Base-by-base conservation (phyloP, 2,888 invertebrate genomes). In the Prostheceraeus crozeri region DNA sequence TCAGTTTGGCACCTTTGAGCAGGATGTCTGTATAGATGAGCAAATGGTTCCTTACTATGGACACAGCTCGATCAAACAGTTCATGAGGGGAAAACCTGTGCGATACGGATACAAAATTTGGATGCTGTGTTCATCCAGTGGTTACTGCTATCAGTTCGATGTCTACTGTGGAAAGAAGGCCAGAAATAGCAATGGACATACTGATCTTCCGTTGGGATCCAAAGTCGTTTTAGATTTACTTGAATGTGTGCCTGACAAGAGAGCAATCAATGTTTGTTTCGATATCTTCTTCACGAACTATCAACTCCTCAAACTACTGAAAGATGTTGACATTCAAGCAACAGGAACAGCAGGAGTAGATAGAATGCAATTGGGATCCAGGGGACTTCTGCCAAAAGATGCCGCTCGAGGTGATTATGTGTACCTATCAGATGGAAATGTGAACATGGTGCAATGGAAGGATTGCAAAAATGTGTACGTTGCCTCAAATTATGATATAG, bases 61-160 rank as follows among this genome's bases (percentile, higher is more conserved):
- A 4, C 14, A 40, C 6, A 16, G 23, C n/a, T 16, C 6, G 6
- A 16, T 16, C 33, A 40, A 40, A n/a, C 40, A 40, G n/a, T 40
- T 40, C 19, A 8, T 40, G 6, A 4, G n/a, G 23, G n/a, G n/a
- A 16, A 40, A 40, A n/a, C 40, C 40, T 8, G 40, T 40, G 4
- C 6, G 40, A 4, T 40, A 16, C n/a, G 40, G 40, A 8, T 40
- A 40, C n/a, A 40, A 40, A 40, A 23, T 40, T 6, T 40, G 40
- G 40, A 40, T 40, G 40, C n/a, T 40, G 23, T 40, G 40, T 14
- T 16, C 19, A 16, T 4, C 6, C 19, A 40, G 23, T 40, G 40
- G 40, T 40, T 40, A 40, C n/a, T 40, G 40, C n/a, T 40, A 40
- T 14, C 14, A 40, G 6, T 40, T 40, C n/a, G 40, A 40, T 23